These are phyloP conservation scores for Petroica traversi DNA, from an alignment of 2,113 vertebrate species.

Conservation along the genomic window DNA sequence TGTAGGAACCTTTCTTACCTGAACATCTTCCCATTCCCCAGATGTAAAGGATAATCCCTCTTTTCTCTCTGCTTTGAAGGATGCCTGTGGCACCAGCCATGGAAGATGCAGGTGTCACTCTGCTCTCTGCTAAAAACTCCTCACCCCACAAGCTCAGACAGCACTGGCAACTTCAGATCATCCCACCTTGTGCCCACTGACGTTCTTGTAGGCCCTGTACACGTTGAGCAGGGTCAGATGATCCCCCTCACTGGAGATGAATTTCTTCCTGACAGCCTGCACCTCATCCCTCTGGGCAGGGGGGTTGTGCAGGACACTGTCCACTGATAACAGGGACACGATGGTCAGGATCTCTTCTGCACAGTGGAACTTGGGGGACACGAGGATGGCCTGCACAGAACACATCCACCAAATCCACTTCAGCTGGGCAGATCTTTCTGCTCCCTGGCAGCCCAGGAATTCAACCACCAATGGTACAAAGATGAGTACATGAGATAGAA, in stretches of 20 bases:
- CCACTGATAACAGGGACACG: slow-evolving; percentile 89
- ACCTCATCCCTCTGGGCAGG: slow-evolving; percentile 87
- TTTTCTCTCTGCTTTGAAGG: not conserved
- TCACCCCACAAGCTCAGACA: not conserved
- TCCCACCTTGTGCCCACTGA: slow-evolving; percentile 84
- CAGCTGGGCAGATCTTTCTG: not conserved
- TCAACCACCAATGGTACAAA: accelerated
- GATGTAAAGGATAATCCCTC: not conserved
- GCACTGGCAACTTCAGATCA: not conserved
- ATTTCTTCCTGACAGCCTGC: slow-evolving; percentile 85
- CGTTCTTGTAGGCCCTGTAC: slow-evolving; percentile 89
- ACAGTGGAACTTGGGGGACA: slow-evolving; percentile 89
- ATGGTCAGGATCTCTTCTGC: slow-evolving; percentile 93
- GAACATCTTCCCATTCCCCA: not conserved
- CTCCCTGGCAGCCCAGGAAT: not conserved
- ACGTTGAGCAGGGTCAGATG: slow-evolving; percentile 90
- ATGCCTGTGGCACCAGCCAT: not conserved
- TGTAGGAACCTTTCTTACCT: not conserved
- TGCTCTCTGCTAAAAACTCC: not conserved
- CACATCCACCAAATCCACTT: not conserved
- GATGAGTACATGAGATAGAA: not conserved
- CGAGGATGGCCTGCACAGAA: slow-evolving; percentile 85
- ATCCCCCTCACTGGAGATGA: slow-evolving; percentile 91
- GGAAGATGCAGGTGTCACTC: not conserved
- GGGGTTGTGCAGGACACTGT: slow-evolving; percentile 90